A percentile compares a stretch with the other conserved stretches of the same genome.
Conservation (phyloP, 2,797 vertebrate genomes). For the Hemibagrus guttatus region DNA sequence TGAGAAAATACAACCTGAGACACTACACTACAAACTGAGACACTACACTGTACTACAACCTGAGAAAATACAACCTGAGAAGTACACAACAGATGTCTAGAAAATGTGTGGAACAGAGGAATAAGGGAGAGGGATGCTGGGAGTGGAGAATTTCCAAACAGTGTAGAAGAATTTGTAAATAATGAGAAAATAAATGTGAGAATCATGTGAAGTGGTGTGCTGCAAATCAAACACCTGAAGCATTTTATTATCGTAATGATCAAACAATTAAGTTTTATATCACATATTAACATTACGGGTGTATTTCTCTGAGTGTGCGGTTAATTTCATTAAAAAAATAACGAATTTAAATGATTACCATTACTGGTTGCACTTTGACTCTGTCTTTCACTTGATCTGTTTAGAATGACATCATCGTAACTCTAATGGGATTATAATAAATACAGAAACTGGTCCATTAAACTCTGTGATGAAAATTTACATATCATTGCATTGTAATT, state of each 20-base stretch:
- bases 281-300: neutral
- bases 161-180: slow-evolving; percentile 17
- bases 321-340: neutral
- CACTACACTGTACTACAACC: no score
- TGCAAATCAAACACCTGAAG: neutral
- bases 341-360: neutral
- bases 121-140: slow-evolving; percentile 2
- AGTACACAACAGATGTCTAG: no score
- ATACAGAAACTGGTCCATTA: neutral
- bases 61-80: no score
- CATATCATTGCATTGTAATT: neutral
- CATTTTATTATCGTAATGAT: neutral
- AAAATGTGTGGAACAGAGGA: slow-evolving; percentile 22
- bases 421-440: neutral
- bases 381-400: neutral
- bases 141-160: slow-evolving; percentile 43
- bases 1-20: no score
- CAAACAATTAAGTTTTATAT: neutral
- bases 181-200: neutral
- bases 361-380: slow-evolving; percentile 1
- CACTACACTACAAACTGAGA: no score
- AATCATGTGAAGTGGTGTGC: neutral
- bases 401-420: neutral
- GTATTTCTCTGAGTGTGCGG: neutral
- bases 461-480: neutral